Evolutionary conservation across 2,113 vertebrate species (phyloP).

Genomic region (Gnathonemus echidnorhynchus): DNA sequence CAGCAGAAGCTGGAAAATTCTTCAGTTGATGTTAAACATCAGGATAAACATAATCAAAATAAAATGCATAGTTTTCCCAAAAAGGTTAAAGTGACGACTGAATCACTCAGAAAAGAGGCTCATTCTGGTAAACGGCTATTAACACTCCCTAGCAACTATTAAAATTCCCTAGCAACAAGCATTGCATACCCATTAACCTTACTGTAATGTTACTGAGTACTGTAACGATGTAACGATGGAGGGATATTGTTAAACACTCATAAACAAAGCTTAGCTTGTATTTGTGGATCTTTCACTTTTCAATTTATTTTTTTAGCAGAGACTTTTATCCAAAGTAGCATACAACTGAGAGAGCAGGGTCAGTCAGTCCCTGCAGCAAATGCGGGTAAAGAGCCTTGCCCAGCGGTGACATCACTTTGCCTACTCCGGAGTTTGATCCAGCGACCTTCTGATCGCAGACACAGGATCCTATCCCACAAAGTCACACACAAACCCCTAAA

Average conservation of each 20-base stretch:
- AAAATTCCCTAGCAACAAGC: constrained; percentile 29
- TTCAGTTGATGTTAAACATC: not conserved
- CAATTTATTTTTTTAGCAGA: not conserved
- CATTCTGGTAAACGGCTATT: not conserved
- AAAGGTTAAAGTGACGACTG: constrained; percentile 21
- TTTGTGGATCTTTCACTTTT: not conserved
- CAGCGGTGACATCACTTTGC: not conserved
- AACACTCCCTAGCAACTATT: constrained; percentile 5
- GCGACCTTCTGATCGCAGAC: not conserved
- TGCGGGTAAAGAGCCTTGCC: not conserved
- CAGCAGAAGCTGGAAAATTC: not conserved
- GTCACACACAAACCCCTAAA: not conserved
- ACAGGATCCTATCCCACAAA: not conserved
- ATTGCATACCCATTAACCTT: not conserved
- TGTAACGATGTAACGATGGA: not conserved
- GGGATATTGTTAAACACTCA: not conserved
- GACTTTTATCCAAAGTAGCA: not conserved
- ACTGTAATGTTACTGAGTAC: not conserved
- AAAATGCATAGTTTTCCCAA: not conserved
- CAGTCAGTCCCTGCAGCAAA: not conserved
- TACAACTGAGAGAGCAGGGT: not conserved
- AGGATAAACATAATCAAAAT: not conserved
- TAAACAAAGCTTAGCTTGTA: not conserved
- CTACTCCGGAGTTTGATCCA: not conserved
- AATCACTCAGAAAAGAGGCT: constrained; percentile 7